These are phyloP conservation scores for Adelosebastes latens DNA, from an alignment of 2,797 vertebrate genomes.

Conservation along the genomic window DNA sequence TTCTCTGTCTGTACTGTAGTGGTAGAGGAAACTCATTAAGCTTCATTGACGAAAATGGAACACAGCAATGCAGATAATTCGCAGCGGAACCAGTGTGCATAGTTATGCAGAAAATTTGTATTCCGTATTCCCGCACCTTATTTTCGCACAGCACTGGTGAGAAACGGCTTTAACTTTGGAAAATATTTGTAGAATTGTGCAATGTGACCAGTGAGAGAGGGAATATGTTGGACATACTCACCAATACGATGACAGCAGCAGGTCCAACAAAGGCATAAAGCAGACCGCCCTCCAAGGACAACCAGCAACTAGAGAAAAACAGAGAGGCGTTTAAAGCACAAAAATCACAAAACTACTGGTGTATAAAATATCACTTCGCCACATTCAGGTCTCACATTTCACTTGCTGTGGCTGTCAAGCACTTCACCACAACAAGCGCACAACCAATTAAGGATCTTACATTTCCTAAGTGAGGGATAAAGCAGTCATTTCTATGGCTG, in stretches of 20 bases:
- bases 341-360: not conserved
- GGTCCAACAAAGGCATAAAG: slow-evolving; percentile 98
- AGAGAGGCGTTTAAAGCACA: not conserved
- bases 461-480: slow-evolving; percentile 31
- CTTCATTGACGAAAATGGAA: no score
- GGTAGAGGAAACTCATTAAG: no score
- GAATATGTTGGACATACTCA: slow-evolving; percentile 73
- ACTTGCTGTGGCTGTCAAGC: slow-evolving; percentile 9
- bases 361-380: slow-evolving; percentile 1
- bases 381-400: slow-evolving; percentile 13
- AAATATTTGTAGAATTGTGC: not conserved
- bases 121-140: no score
- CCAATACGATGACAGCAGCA: slow-evolving; percentile 97
- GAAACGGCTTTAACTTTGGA: not conserved
- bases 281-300: slow-evolving; percentile 95
- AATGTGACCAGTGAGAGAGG: not conserved
- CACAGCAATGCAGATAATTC: no score
- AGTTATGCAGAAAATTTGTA: no score
- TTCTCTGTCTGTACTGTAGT: no score
- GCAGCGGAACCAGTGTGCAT: no score
- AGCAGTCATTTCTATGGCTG: slow-evolving; percentile 9
- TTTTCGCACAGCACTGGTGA: rapidly evolving
- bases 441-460: slow-evolving; percentile 44
- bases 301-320: slow-evolving; percentile 89
- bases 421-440: slow-evolving; percentile 26